phyloP scores from a whole-genome alignment of 2,113 vertebrate genomes.

The Ursus arctos region DNA sequence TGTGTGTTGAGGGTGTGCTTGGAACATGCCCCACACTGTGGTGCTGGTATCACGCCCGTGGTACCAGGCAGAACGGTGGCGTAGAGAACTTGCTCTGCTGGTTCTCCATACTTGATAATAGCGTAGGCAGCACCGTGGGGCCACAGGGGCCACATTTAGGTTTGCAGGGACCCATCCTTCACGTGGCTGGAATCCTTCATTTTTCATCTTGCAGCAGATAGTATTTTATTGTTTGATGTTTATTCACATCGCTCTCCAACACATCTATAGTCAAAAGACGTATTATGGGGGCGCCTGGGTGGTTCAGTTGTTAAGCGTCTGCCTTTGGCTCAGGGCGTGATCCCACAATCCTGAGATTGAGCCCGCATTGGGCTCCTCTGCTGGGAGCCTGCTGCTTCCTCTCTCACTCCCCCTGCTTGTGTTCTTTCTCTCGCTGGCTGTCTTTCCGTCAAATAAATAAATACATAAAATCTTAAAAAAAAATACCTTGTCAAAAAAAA shows the following conservation, averaged over 20 bases:
- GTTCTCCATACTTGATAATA: neutral
- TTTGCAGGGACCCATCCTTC: neutral
- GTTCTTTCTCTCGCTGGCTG: no score
- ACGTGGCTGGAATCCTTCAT: neutral
- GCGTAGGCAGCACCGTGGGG: neutral
- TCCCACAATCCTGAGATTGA: no score
- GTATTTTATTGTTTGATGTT: neutral
- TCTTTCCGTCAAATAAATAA: no score
- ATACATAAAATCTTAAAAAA: no score
- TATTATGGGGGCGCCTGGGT: neutral
- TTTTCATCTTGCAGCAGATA: constrained; percentile 42
- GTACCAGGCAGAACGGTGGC: neutral
- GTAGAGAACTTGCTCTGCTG: neutral
- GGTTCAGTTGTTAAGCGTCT: no score
- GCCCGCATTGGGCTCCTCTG: no score
- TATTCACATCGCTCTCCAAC: neutral
- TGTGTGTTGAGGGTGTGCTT: neutral
- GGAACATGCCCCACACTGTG: neutral
- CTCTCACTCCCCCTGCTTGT: no score
- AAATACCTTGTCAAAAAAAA: no score
- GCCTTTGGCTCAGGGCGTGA: no score
- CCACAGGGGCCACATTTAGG: neutral
- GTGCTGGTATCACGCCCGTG: neutral
- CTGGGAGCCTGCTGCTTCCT: no score
- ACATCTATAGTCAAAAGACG: neutral